Evolutionary conservation across 2,797 vertebrate species (phyloP).

Genomic region (Lacerta agilis): DNA sequence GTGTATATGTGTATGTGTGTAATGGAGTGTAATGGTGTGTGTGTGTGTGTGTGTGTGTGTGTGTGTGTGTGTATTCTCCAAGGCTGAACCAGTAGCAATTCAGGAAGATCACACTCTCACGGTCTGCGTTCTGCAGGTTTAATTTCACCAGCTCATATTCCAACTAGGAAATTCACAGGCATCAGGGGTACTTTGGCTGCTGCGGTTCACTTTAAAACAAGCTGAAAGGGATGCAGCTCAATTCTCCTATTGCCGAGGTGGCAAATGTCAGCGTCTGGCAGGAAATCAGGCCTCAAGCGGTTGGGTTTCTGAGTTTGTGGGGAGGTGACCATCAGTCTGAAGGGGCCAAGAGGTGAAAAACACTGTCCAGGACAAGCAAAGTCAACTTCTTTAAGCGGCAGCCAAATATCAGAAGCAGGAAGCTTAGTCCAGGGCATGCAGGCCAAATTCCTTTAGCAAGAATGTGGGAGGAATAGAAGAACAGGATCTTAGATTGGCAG

Average conservation of each 20-base stretch:
- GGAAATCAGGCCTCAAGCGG: not conserved
- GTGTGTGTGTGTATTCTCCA: slow-evolving; percentile 35
- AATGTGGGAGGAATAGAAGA: not conserved
- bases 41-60: too few relatives aligned
- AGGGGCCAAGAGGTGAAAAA: not conserved
- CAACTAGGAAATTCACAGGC: slow-evolving; percentile 6
- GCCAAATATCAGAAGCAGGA: not conserved
- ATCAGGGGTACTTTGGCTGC: not conserved
- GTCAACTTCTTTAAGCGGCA: not conserved
- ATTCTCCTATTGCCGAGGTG: not conserved
- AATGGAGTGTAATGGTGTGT: too few relatives aligned
- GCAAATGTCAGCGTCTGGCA: not conserved
- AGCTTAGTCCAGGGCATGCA: not conserved
- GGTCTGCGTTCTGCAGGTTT: not conserved
- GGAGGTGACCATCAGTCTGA: not conserved
- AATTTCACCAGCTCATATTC: not conserved
- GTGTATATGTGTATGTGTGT: slow-evolving; percentile 4
- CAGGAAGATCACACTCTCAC: not conserved
- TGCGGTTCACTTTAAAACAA: slow-evolving; percentile 25
- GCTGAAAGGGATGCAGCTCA: not conserved
- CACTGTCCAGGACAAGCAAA: not conserved
- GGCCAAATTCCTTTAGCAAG: not conserved
- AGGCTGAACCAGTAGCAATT: slow-evolving; percentile 20
- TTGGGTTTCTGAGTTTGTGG: not conserved
- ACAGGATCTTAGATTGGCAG: not conserved